A percentile compares a stretch with the other conserved stretches of the same genome.
phyloP scores from a whole-genome alignment of 2,888 invertebrate species.

The Plebejus argus region DNA sequence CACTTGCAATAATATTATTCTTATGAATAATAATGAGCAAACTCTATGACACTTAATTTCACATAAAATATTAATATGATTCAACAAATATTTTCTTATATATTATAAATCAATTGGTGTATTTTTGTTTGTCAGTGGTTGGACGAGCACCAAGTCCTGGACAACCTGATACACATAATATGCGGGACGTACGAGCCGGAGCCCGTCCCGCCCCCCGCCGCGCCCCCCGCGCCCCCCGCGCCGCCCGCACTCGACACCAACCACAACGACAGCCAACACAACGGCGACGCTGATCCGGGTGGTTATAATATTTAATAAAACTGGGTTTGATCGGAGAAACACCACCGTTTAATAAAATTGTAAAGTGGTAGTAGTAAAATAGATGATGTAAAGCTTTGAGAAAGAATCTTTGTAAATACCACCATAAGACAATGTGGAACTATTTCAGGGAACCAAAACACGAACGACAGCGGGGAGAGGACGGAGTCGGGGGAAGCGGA shows the following conservation, averaged over 20 bases:
- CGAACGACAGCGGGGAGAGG: neutral
- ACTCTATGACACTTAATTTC: too few relatives aligned
- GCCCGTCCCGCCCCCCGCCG: conserved; percentile 42
- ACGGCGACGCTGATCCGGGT: conserved; percentile 30
- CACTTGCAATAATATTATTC: too few relatives aligned
- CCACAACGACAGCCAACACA: conserved; percentile 40
- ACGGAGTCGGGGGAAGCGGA: neutral
- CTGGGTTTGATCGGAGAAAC: too few relatives aligned
- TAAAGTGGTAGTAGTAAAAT: too few relatives aligned
- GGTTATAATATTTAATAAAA: too few relatives aligned
- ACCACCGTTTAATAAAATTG: too few relatives aligned
- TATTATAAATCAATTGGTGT: neutral
- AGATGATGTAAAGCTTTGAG: too few relatives aligned
- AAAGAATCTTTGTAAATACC: too few relatives aligned
- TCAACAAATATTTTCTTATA: neutral
- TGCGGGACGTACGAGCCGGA: conserved; percentile 69
- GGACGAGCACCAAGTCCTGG: conserved; percentile 92
- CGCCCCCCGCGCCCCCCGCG: conserved; percentile 21
- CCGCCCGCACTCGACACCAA: conserved; percentile 44
- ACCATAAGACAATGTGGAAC: neutral
- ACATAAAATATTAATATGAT: too few relatives aligned
- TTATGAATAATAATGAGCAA: too few relatives aligned
- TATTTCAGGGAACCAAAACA: neutral
- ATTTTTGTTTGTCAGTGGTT: conserved; percentile 86
- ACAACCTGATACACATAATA: conserved; percentile 85